Percentiles rank a stretch among this genome's conserved stretches.
These are phyloP conservation scores for Hyalella azteca DNA, from an alignment of 2,888 invertebrate species.

Conservation along the genomic window DNA sequence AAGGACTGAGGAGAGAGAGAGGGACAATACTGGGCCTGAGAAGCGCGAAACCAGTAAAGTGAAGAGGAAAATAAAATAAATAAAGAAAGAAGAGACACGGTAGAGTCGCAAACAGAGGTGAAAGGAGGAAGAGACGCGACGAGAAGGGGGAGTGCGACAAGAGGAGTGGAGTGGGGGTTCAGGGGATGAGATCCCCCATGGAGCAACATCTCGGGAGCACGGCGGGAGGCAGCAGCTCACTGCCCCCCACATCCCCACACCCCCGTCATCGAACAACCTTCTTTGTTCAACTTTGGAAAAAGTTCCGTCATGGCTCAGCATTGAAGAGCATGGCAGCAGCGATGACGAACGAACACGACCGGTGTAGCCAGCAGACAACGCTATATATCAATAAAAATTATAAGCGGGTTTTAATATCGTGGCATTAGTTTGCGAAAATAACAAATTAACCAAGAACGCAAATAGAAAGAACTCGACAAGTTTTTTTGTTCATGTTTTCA, in stretches of 20 bases:
- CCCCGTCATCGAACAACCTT: not conserved
- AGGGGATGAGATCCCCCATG: slow-evolving; percentile 20
- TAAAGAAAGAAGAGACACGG: not conserved
- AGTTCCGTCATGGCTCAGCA: not conserved
- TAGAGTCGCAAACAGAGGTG: not conserved
- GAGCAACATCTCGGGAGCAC: slow-evolving; percentile 38
- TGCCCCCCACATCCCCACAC: not conserved
- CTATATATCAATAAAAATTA: too few relatives aligned
- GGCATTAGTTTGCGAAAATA: too few relatives aligned
- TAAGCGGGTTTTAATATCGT: too few relatives aligned
- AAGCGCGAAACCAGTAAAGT: too few relatives aligned
- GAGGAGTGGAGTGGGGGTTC: not conserved
- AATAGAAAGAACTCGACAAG: too few relatives aligned
- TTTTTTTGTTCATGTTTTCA: too few relatives aligned
- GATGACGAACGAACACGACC: not conserved
- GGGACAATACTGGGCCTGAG: too few relatives aligned
- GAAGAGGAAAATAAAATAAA: not conserved
- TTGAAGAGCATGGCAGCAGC: not conserved
- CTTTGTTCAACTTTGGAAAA: slow-evolving; percentile 37
- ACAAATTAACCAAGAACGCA: too few relatives aligned
- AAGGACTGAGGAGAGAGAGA: too few relatives aligned
- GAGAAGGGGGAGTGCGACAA: not conserved
- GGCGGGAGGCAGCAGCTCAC: slow-evolving; percentile 12
- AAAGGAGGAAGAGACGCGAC: slow-evolving; percentile 1
- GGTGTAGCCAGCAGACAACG: too few relatives aligned